Evolutionary conservation across 2,113 vertebrate genomes (phyloP).

Genomic region (Hippoglossus stenolepis): DNA sequence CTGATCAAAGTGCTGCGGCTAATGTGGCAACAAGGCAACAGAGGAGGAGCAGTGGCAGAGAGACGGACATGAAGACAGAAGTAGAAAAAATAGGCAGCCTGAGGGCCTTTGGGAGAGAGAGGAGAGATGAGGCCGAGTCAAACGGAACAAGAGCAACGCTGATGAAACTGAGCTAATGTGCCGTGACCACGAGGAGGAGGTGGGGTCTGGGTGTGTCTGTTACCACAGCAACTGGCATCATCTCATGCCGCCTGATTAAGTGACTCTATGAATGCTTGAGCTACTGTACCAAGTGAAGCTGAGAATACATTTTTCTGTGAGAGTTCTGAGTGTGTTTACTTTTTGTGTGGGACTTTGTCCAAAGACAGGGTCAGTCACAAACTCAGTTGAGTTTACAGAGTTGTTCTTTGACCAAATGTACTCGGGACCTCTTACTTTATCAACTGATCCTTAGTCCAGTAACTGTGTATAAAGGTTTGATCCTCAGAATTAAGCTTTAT

Average conservation of each 20-base stretch:
- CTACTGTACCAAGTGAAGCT: slow-evolving; percentile 6
- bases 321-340: neutral
- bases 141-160: slow-evolving; percentile 37
- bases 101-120: slow-evolving; percentile 19
- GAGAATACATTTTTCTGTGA: slow-evolving; percentile 9
- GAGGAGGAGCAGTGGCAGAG: neutral
- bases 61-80: slow-evolving; percentile 10
- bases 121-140: slow-evolving; percentile 27
- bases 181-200: slow-evolving; percentile 38
- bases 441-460: too few species aligned
- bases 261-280: slow-evolving; percentile 35
- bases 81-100: neutral
- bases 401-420: too few species aligned
- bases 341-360: too few species aligned
- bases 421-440: too few species aligned
- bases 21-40: neutral
- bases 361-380: too few species aligned
- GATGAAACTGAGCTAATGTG: slow-evolving; percentile 66
- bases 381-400: too few species aligned
- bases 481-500: too few species aligned
- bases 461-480: too few species aligned
- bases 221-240: slow-evolving; percentile 63
- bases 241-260: slow-evolving; percentile 47
- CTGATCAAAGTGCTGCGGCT: slow-evolving; percentile 9
- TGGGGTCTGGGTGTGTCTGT: slow-evolving; percentile 53